These are phyloP conservation scores for Musca vetustissima DNA, from an alignment of 1,140 invertebrate species.

Conservation along the genomic window DNA sequence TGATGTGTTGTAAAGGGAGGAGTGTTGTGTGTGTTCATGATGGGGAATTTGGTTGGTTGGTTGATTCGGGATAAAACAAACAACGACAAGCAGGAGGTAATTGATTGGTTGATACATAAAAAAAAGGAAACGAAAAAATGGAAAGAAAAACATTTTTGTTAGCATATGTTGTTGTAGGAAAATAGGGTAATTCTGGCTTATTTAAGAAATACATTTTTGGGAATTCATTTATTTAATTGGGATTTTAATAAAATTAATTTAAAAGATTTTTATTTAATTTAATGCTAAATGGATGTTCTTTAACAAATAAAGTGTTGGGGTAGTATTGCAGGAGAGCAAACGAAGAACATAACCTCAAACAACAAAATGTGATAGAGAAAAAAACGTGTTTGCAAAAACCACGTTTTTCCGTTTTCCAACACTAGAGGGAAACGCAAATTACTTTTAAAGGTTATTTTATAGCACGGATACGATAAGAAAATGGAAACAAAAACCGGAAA, in stretches of 20 bases:
- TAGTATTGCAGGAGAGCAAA: no score
- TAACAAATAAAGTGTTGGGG: no score
- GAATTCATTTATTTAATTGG: slow-evolving; percentile 7
- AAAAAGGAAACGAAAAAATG: slow-evolving; percentile 30
- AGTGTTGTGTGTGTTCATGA: background rate
- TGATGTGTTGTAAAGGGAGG: background rate
- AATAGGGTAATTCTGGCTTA: background rate
- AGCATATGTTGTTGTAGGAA: slow-evolving; percentile 32
- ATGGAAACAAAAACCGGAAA: background rate
- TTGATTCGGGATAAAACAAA: slow-evolving; percentile 1
- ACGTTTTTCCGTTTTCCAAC: slow-evolving; percentile 7
- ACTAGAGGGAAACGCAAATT: no score
- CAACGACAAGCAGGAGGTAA: slow-evolving; percentile 22
- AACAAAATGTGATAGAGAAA: background rate
- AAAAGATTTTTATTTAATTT: no score
- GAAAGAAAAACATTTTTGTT: slow-evolving; percentile 49
- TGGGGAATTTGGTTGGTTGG: background rate
- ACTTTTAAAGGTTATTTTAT: background rate
- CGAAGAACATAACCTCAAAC: background rate
- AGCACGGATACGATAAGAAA: background rate
- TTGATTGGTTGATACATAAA: slow-evolving; percentile 17
- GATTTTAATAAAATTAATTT: background rate
- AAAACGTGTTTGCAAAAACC: slow-evolving; percentile 11
- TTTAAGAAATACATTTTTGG: background rate
- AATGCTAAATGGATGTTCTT: no score